These are phyloP conservation scores for Stigmatopora argus DNA, from an alignment of 2,113 vertebrate species.

Conservation along the genomic window DNA sequence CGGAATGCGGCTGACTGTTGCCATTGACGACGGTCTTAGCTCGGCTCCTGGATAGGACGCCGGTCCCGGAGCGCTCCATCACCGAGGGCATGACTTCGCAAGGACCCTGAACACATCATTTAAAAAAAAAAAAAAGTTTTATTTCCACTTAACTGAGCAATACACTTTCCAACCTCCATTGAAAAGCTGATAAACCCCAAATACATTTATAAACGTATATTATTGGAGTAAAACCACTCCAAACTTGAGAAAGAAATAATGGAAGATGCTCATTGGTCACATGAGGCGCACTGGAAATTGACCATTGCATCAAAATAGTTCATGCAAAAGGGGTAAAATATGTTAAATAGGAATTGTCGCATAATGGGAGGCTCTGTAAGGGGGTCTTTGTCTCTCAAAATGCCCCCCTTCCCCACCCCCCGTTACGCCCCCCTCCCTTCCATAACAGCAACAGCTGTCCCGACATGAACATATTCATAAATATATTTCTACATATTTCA, in stretches of 20 bases:
- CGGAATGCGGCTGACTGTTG: conserved; percentile 63
- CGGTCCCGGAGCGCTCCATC: conserved; percentile 82
- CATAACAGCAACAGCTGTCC: conserved; percentile 35
- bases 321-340: too few relatives aligned
- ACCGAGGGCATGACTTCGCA: conserved; percentile 78
- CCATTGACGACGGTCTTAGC: conserved; percentile 82
- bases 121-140: not conserved
- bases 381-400: conserved; percentile 58
- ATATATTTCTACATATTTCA: not conserved
- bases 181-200: too few relatives aligned
- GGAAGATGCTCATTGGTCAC: too few relatives aligned
- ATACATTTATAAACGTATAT: too few relatives aligned
- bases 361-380: conserved; percentile 28
- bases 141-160: too few relatives aligned
- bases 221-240: too few relatives aligned
- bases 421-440: not conserved
- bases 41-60: conserved; percentile 84
- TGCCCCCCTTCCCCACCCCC: conserved; percentile 4
- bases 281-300: too few relatives aligned
- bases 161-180: too few relatives aligned
- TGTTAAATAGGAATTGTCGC: not conserved
- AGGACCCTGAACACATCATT: conserved; percentile 5
- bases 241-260: not conserved
- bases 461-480: not conserved
- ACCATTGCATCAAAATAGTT: too few relatives aligned